These are phyloP conservation scores for Bruchidius siliquastri DNA, from an alignment of 2,888 invertebrate species.

Conservation along the genomic window DNA sequence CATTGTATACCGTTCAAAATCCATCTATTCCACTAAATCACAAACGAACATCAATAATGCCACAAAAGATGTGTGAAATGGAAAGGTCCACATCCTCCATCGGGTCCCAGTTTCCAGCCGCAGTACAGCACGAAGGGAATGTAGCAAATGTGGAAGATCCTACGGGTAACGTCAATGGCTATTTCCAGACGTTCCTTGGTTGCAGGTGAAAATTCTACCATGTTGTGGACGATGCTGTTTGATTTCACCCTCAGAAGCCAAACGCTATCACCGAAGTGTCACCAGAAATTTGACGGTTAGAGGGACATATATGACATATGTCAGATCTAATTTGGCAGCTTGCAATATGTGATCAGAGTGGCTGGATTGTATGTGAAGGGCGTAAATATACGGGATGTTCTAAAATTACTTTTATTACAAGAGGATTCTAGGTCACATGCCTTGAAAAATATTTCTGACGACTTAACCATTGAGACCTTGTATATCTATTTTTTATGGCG, in stretches of 20 bases:
- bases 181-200: conserved; percentile 26
- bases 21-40: neutral
- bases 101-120: conserved; percentile 35
- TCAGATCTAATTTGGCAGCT: too few relatives aligned
- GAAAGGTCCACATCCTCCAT: conserved; percentile 29
- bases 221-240: neutral
- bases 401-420: too few relatives aligned
- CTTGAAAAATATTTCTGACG: too few relatives aligned
- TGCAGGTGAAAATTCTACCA: conserved; percentile 21
- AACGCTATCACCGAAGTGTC: neutral
- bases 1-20: neutral
- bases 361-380: too few relatives aligned
- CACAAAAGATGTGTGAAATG: conserved; percentile 34
- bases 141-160: conserved; percentile 30
- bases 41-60: conserved; percentile 27
- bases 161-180: conserved; percentile 24
- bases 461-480: too few relatives aligned
- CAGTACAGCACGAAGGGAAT: conserved; percentile 35
- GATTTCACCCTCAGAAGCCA: neutral
- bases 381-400: too few relatives aligned
- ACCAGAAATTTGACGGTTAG: neutral
- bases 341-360: too few relatives aligned
- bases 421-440: too few relatives aligned
- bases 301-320: too few relatives aligned
- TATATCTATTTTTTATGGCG: too few relatives aligned